phyloP scores from a whole-genome alignment of 2,113 vertebrate species.

The Dinomys branickii region DNA sequence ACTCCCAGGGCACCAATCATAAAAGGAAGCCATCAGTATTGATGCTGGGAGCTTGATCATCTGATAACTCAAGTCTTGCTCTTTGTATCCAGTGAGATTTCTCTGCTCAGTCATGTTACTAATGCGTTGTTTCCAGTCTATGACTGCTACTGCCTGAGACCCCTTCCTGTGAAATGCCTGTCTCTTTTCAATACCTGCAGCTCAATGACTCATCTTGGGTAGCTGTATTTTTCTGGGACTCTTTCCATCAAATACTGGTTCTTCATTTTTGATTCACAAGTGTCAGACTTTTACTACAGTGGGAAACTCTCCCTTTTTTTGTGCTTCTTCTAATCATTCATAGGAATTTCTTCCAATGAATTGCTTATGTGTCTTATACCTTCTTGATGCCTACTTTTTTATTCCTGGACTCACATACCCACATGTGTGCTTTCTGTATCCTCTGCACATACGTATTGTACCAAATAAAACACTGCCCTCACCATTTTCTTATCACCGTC shows the following conservation, averaged over 20 bases:
- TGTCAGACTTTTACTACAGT: neutral
- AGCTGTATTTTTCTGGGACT: neutral
- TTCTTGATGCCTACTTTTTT: neutral
- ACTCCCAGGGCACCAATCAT: neutral
- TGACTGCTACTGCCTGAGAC: neutral
- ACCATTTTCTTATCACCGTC: neutral
- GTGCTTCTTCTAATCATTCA: rapidly evolving
- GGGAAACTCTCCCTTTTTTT: neutral
- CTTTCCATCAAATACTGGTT: rapidly evolving
- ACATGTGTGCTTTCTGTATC: neutral
- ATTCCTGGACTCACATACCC: neutral
- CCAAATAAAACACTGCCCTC: neutral
- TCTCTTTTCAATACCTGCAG: neutral
- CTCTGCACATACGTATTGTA: neutral
- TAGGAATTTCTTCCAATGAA: neutral
- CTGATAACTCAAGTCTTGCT: neutral
- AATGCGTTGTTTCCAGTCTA: neutral
- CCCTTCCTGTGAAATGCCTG: neutral
- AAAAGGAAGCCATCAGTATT: neutral
- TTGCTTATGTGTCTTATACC: neutral
- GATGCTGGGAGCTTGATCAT: neutral
- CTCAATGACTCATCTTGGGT: neutral
- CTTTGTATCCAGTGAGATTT: neutral
- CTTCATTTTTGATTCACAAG: neutral
- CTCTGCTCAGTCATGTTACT: neutral